A percentile compares a stretch with the other conserved stretches of the same genome.
These are phyloP conservation scores for Zosterops borbonicus DNA, from an alignment of 2,113 vertebrate species.

Conservation along the genomic window DNA sequence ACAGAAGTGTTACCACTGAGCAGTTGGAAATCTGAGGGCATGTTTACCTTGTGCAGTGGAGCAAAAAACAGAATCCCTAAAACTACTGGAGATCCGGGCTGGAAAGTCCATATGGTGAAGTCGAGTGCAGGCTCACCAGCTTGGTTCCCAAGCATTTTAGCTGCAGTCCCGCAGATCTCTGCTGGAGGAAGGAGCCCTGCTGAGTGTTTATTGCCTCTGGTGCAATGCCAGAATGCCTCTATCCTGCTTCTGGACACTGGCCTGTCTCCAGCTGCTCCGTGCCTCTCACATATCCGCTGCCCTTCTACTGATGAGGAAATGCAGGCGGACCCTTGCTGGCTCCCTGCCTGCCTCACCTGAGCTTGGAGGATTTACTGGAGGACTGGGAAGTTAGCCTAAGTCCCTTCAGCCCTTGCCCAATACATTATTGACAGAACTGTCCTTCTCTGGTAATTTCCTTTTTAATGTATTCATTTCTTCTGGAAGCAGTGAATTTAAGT, in stretches of 20 bases:
- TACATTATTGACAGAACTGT: not conserved
- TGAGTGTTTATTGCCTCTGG: not conserved
- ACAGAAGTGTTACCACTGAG: not conserved
- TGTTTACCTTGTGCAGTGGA: constrained; percentile 12
- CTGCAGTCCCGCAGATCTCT: not conserved
- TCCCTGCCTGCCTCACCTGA: not conserved
- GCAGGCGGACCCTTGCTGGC: not conserved
- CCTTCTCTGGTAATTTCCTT: not conserved
- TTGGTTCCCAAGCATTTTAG: not conserved
- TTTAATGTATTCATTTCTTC: not conserved
- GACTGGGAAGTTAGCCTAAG: not conserved
- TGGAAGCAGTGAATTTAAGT: not conserved
- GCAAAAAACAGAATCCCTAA: not conserved
- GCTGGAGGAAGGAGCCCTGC: constrained; percentile 15
- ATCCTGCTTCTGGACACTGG: not conserved
- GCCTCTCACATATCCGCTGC: not conserved
- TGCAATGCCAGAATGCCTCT: not conserved
- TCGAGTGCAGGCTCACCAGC: not conserved
- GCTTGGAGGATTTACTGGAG: not conserved
- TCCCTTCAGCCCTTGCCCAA: not conserved
- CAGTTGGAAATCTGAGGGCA: not conserved
- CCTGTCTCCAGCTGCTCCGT: not conserved
- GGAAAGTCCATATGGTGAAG: not conserved
- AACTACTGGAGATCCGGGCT: not conserved
- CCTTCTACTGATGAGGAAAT: not conserved